Percentiles rank a stretch among this genome's conserved stretches.
Evolutionary conservation across 2,888 invertebrate genomes (phyloP).

Genomic region (Nomada goodeniana): DNA sequence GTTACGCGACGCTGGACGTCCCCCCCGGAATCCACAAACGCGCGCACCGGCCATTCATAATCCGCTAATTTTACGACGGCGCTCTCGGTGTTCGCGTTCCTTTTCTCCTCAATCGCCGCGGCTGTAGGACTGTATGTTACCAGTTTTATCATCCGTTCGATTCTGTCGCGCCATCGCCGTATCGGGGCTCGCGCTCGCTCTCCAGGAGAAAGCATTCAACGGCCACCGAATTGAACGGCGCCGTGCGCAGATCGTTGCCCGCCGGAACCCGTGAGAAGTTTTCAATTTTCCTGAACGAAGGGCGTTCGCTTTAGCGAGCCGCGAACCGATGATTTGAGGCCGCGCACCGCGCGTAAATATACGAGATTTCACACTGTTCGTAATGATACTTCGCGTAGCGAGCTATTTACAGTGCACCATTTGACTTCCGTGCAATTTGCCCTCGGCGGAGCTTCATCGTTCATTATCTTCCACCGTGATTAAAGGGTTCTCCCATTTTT

Average conservation of each 20-base stretch:
- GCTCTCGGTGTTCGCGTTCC: too few species aligned
- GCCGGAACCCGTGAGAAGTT: conserved; percentile 21
- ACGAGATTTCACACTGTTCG: conserved; percentile 56
- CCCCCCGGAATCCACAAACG: not conserved
- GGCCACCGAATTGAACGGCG: not conserved
- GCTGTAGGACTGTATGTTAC: not conserved
- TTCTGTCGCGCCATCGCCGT: not conserved
- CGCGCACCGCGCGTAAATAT: conserved; percentile 32
- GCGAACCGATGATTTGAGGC: conserved; percentile 46
- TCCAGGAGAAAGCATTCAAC: not conserved
- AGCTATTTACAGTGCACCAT: conserved; percentile 44
- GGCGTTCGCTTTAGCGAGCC: conserved; percentile 9
- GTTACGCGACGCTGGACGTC: conserved; percentile 50
- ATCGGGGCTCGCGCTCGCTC: not conserved
- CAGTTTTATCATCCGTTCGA: not conserved
- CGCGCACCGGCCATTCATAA: conserved; percentile 28
- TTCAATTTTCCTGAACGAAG: conserved; percentile 48
- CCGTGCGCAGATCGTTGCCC: conserved; percentile 1
- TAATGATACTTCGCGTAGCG: conserved; percentile 50
- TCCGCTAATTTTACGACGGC: conserved; percentile 3
- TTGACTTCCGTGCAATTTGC: conserved; percentile 48
- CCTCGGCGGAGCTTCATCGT: conserved; percentile 3
- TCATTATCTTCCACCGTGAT: conserved; percentile 5
- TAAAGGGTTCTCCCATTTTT: conserved; percentile 10
- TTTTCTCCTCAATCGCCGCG: not conserved